These are phyloP conservation scores for Drosophila sproati DNA, from an alignment of 1,140 invertebrate genomes.

Conservation along the genomic window DNA sequence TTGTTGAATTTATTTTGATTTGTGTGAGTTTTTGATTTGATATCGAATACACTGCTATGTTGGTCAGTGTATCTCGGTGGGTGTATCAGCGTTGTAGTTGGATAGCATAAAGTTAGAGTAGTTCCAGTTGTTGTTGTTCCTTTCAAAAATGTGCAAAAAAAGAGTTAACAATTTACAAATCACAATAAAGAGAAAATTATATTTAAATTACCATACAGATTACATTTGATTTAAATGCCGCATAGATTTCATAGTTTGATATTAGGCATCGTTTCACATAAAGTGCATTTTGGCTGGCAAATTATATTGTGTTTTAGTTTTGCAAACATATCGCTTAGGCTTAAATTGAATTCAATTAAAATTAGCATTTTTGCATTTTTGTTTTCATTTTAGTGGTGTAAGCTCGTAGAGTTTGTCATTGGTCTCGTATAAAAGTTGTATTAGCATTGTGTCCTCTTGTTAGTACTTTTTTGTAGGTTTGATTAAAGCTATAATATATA, in stretches of 20 bases:
- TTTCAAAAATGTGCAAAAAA: background rate
- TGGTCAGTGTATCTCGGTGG: constrained; percentile 30
- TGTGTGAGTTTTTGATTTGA: constrained; percentile 8
- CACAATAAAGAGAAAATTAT: background rate
- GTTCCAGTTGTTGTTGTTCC: background rate
- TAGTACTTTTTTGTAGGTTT: constrained; percentile 32
- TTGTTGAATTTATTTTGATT: background rate
- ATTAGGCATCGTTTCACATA: background rate
- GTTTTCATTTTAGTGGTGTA: constrained; percentile 56
- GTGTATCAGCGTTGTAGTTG: constrained; percentile 36
- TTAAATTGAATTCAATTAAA: constrained; percentile 9
- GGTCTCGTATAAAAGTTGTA: constrained; percentile 63
- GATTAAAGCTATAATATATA: constrained; percentile 60
- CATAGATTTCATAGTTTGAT: constrained; percentile 9
- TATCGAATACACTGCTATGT: background rate
- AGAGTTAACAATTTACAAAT: background rate
- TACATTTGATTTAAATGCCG: constrained; percentile 3
- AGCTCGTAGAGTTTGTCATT: constrained; percentile 75
- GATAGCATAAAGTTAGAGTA: background rate
- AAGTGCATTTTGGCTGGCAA: constrained; percentile 1
- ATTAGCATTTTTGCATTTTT: constrained; percentile 11
- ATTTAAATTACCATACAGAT: background rate
- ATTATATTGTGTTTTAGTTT: background rate
- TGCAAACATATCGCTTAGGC: constrained; percentile 4
- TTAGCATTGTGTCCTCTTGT: constrained; percentile 42